Evolutionary conservation across 2,797 vertebrate genomes (phyloP), one percentile per base, ranked within the genome.

Genomic region (Danio choprae): DNA sequence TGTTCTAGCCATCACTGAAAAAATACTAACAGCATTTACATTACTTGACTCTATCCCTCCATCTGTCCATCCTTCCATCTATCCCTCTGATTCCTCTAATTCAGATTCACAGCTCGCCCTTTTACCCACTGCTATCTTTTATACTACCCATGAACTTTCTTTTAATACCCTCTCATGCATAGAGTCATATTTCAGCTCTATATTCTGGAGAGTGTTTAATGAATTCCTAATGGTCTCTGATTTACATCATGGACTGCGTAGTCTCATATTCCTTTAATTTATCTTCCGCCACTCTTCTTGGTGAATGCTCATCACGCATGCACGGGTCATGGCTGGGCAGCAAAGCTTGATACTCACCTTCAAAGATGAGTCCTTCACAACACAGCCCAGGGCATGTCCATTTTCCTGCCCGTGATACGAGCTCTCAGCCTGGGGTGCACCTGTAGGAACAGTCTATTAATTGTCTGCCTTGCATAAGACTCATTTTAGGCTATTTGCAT

Each of bases 161-260:
- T 85, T 84, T 90, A 86, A 89, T 89, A 89, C 87, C 83, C 76
- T 72, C 83, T 86, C 84, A 89, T 86, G 76, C 77, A 78, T 85
- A 84, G 74, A 85, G 88, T 89, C 89, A 87, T 90, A 90, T 90
- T 92, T 93, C 90, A 90, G 85, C 69, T 85, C 88, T 89, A 88
- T 90, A 90, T 89, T 90, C 87, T 91, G 91, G 87, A 90, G 83
- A 68, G 79, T 86, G 88, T 87, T 89, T 92, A 79, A 90, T 91
- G 87, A 91, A 89, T 91, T 92, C 86, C 90, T 91, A 92, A 93
- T 91, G 89, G 79, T 86, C 86, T 86, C 83, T 88, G 89, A 88
- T 88, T 91, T 89, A 88, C 87, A 75, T 90, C 88, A 82, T 87
- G 88, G 88, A 87, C 84, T 85, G 82, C 87, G 91, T 90, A 80